Evolutionary conservation across 2,797 vertebrate genomes (phyloP).

Genomic region (Ambastaia sidthimunki): DNA sequence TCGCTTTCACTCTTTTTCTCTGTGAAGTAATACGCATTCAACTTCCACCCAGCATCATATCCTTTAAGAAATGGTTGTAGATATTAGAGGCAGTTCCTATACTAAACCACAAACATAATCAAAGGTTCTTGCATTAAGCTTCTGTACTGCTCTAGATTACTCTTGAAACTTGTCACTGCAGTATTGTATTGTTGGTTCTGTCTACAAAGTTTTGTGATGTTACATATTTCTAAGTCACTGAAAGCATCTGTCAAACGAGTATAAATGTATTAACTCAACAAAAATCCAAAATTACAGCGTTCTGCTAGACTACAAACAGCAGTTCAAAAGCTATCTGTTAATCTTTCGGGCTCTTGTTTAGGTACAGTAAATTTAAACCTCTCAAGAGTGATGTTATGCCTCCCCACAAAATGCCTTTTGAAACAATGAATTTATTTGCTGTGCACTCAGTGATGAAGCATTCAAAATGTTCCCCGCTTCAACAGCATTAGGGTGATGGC

Average conservation of each 20-base stretch:
- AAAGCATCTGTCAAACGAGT: neutral
- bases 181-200: neutral
- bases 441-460: neutral
- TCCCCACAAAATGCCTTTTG: neutral
- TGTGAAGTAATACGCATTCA: too few species aligned
- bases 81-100: neutral
- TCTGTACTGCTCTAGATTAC: neutral
- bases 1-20: neutral
- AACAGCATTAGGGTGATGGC: neutral
- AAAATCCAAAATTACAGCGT: neutral
- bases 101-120: too few species aligned
- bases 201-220: too few species aligned
- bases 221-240: too few species aligned
- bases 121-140: neutral
- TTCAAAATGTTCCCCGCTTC: neutral
- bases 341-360: neutral
- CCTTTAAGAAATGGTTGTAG: neutral
- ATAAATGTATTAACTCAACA: neutral
- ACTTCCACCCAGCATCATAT: too few species aligned
- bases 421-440: neutral
- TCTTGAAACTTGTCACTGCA: neutral
- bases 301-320: neutral
- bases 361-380: neutral
- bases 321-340: neutral
- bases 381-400: neutral